These are phyloP conservation scores for Blera fallax DNA, from an alignment of 2,888 invertebrate genomes.

Conservation along the genomic window DNA sequence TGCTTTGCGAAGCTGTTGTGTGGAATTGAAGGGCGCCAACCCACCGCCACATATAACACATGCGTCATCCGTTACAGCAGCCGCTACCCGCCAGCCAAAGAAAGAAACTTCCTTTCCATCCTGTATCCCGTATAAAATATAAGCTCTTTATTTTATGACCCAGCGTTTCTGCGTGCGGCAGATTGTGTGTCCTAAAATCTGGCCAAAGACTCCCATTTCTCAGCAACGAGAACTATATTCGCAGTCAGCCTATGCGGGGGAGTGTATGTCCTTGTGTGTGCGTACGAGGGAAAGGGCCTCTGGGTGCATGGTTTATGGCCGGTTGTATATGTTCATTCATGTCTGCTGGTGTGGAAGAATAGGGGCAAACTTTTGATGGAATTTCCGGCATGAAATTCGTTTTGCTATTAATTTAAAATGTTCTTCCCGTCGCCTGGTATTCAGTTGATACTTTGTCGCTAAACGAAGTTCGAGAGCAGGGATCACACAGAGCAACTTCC, in stretches of 20 bases:
- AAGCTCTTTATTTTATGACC: constrained; percentile 66
- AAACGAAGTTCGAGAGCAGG: constrained; percentile 18
- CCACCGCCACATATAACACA: constrained; percentile 26
- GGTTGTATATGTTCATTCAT: constrained; percentile 46
- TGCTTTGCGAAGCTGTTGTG: constrained; percentile 36
- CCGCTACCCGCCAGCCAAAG: constrained; percentile 1
- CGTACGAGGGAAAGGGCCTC: constrained; percentile 17
- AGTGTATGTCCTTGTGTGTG: neutral
- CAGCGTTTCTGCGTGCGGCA: constrained; percentile 55
- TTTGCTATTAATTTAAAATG: constrained; percentile 66
- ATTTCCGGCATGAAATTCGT: constrained; percentile 62
- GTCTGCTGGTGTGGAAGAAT: constrained; percentile 54
- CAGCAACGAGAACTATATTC: constrained; percentile 4
- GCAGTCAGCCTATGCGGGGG: constrained; percentile 30
- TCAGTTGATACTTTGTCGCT: constrained; percentile 14
- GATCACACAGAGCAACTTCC: constrained; percentile 25
- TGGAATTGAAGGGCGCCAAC: constrained; percentile 30
- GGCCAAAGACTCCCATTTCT: constrained; percentile 30
- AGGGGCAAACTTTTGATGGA: constrained; percentile 60
- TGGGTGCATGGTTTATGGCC: constrained; percentile 39
- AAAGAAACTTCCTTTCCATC: neutral
- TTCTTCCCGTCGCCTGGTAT: constrained; percentile 24
- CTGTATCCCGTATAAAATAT: constrained; percentile 41
- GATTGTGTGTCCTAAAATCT: constrained; percentile 54
- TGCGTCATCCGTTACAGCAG: constrained; percentile 44